These are phyloP conservation scores for Cephus nigrinus DNA, from an alignment of 2,888 invertebrate genomes.

Conservation along the genomic window DNA sequence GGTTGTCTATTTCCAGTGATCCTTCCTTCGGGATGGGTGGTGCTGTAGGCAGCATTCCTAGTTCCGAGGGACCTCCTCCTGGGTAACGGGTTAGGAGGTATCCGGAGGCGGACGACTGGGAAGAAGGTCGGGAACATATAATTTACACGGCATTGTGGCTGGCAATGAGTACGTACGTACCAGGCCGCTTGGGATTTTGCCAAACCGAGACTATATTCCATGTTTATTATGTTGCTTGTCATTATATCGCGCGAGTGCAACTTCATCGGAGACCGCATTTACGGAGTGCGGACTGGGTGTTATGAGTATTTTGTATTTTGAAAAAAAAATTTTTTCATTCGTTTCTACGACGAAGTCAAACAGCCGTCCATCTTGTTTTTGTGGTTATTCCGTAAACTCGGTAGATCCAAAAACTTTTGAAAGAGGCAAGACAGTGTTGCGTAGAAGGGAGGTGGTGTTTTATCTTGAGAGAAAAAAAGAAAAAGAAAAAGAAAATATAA, in stretches of 20 bases:
- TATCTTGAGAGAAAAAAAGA: background rate
- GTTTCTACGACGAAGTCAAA: no score
- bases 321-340: no score
- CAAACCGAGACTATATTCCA: conserved; percentile 10
- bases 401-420: background rate
- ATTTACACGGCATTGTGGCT: conserved; percentile 13
- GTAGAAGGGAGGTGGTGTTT: background rate
- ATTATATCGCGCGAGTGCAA: conserved; percentile 5
- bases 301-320: no score
- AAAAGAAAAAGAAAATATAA: background rate
- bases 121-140: conserved; percentile 4
- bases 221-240: conserved; percentile 11
- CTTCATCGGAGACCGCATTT: background rate
- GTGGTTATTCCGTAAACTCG: background rate
- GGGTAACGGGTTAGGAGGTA: background rate
- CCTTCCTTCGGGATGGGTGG: background rate
- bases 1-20: background rate
- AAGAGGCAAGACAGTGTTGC: background rate
- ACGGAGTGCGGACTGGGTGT: background rate
- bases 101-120: background rate
- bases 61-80: background rate
- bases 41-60: background rate
- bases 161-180: conserved; percentile 10
- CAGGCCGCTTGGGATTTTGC: conserved; percentile 8
- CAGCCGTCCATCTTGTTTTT: background rate